These are phyloP conservation scores for Oryzias melastigma DNA, from an alignment of 2,113 vertebrate species.

Conservation along the genomic window DNA sequence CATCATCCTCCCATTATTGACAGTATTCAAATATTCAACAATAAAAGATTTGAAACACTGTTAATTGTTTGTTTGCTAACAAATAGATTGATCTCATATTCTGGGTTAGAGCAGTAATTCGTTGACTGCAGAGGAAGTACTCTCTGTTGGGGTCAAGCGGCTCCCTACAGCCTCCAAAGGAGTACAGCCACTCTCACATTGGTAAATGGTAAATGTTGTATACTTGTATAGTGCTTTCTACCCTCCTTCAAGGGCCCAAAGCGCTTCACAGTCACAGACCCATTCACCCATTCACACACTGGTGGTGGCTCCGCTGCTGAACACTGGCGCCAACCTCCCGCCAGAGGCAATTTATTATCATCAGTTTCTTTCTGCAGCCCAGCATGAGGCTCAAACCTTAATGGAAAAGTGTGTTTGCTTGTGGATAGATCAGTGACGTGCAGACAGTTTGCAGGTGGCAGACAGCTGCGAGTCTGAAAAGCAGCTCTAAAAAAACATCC, in stretches of 20 bases:
- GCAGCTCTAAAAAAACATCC: slow-evolving; percentile 8
- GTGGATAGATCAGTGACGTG: slow-evolving; percentile 3
- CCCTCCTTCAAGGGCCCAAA: no score
- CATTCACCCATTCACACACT: no score
- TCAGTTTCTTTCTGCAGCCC: slow-evolving; percentile 21
- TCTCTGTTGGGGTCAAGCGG: background rate
- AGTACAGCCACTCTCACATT: background rate
- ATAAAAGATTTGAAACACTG: background rate
- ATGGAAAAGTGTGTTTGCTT: slow-evolving; percentile 39
- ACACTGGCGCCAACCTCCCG: no score
- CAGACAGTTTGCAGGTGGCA: slow-evolving; percentile 47
- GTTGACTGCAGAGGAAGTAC: no score
- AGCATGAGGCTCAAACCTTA: slow-evolving; percentile 7
- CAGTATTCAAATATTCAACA: slow-evolving; percentile 19
- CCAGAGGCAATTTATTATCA: no score
- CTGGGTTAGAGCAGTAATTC: no score
- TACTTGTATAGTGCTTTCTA: no score
- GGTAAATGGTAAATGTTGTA: no score
- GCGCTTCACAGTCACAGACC: no score
- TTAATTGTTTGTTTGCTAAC: no score
- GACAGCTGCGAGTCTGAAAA: slow-evolving; percentile 29
- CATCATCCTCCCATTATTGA: slow-evolving; percentile 15
- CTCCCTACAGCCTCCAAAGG: slow-evolving; percentile 25
- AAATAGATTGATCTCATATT: no score
- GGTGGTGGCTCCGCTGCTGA: no score